A percentile compares a stretch with the other conserved stretches of the same genome.
These are phyloP conservation scores for Rhopilema esculentum DNA, from an alignment of 30 jellyfish, hydroid and myxozoan species.

Conservation along the genomic window DNA sequence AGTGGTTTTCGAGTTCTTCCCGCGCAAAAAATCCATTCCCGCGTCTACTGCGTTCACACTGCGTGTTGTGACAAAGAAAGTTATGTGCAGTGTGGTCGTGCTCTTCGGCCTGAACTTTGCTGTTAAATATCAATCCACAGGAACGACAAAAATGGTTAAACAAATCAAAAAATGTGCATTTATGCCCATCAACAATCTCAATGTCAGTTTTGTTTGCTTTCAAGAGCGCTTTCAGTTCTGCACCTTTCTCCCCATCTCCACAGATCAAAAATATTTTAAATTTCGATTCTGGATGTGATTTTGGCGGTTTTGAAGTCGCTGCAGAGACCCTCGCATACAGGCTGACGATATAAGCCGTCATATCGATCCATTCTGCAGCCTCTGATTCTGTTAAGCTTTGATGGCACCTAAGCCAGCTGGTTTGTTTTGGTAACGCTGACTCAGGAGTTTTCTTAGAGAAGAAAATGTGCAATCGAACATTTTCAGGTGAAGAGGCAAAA, in stretches of 20 bases:
- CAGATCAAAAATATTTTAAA: constrained; percentile 63
- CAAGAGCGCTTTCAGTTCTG: constrained; percentile 74
- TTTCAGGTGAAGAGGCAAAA: constrained; percentile 23
- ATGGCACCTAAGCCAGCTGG: constrained; percentile 73
- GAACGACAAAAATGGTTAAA: constrained; percentile 77
- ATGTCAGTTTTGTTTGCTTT: constrained; percentile 77
- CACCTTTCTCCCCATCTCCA: constrained; percentile 60
- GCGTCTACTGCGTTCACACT: constrained; percentile 92
- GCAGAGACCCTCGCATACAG: constrained; percentile 71
- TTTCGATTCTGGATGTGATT: constrained; percentile 25
- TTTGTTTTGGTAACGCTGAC: constrained; percentile 32
- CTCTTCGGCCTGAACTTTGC: constrained; percentile 50
- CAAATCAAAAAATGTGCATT: constrained; percentile 69
- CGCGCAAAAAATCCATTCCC: constrained; percentile 86
- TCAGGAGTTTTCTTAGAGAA: constrained; percentile 39
- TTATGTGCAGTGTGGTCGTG: constrained; percentile 82
- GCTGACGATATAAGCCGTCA: constrained; percentile 78
- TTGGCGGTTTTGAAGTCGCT: constrained; percentile 16
- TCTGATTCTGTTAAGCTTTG: constrained; percentile 77
- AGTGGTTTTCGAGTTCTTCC: constrained; percentile 84
- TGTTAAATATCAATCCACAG: constrained; percentile 72
- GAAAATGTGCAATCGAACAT: constrained; percentile 52
- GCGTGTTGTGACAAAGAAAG: constrained; percentile 81
- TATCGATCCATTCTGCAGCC: constrained; percentile 90
- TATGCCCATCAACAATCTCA: constrained; percentile 67